Evolutionary conservation across 2,797 vertebrate genomes (phyloP).

Genomic region (Hippopotamyrus pictus): DNA sequence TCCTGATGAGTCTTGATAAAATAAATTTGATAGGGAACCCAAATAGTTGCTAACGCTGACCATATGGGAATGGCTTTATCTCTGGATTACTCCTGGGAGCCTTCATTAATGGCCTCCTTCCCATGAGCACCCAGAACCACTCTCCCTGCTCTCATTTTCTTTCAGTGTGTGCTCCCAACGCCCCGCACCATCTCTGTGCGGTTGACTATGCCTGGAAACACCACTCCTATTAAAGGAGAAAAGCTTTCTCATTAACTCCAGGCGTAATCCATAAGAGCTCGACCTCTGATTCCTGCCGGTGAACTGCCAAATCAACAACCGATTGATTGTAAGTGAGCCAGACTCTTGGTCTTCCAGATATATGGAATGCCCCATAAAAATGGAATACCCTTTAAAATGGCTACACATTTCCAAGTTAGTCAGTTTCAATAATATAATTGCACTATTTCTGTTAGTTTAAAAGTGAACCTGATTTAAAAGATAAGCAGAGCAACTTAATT

Average conservation of each 20-base stretch:
- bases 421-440: neutral
- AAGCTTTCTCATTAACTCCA: conserved; percentile 17
- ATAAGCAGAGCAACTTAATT: neutral
- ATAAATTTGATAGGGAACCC: neutral
- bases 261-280: neutral
- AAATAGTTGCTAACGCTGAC: neutral
- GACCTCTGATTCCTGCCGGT: neutral
- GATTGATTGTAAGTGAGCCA: neutral
- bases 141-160: neutral
- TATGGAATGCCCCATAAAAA: neutral
- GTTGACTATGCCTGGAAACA: neutral
- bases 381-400: neutral
- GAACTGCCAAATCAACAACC: neutral
- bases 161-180: neutral
- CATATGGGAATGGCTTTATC: neutral
- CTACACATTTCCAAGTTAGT: neutral
- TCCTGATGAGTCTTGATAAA: conserved; percentile 1
- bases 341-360: neutral
- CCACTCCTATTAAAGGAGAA: conserved; percentile 1
- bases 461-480: neutral
- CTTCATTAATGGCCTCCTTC: neutral
- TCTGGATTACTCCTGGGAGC: neutral
- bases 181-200: neutral
- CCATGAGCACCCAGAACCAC: neutral
- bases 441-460: neutral